Percentiles rank a stretch among this genome's conserved stretches.
These are phyloP conservation scores for Anisognathus igniventris DNA, from an alignment of 2,797 vertebrate species.

Conservation along the genomic window DNA sequence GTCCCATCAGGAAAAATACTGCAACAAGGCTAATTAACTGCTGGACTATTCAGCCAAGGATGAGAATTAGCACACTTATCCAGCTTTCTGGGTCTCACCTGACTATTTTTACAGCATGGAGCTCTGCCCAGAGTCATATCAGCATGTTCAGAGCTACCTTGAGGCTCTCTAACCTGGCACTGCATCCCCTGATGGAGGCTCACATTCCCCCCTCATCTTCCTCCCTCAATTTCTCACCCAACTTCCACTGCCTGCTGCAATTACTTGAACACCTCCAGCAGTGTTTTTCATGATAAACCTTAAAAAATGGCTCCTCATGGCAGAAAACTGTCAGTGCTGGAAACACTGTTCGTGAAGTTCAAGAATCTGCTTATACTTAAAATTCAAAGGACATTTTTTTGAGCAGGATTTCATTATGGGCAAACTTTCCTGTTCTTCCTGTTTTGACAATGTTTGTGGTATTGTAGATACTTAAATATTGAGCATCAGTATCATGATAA, in stretches of 20 bases:
- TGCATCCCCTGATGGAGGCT: background rate
- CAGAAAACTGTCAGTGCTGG: background rate
- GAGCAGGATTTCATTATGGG: background rate
- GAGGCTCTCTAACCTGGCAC: background rate
- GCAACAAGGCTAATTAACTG: background rate
- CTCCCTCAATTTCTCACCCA: background rate
- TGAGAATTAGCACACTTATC: background rate
- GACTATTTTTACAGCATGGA: background rate
- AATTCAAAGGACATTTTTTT: background rate
- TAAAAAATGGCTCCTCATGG: background rate
- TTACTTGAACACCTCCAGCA: background rate
- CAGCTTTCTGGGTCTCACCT: background rate
- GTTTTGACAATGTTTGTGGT: background rate
- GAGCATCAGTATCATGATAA: background rate
- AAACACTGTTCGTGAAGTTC: background rate
- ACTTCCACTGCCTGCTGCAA: background rate
- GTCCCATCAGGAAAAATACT: background rate
- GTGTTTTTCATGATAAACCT: background rate
- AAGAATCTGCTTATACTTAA: background rate
- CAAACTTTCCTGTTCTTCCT: background rate
- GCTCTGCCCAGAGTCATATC: background rate
- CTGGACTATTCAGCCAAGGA: background rate
- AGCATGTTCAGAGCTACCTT: background rate
- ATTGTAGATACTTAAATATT: background rate
- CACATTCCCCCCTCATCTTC: rapidly evolving